Evolutionary conservation across 2,797 vertebrate genomes (phyloP).

Genomic region (Poecilia picta): DNA sequence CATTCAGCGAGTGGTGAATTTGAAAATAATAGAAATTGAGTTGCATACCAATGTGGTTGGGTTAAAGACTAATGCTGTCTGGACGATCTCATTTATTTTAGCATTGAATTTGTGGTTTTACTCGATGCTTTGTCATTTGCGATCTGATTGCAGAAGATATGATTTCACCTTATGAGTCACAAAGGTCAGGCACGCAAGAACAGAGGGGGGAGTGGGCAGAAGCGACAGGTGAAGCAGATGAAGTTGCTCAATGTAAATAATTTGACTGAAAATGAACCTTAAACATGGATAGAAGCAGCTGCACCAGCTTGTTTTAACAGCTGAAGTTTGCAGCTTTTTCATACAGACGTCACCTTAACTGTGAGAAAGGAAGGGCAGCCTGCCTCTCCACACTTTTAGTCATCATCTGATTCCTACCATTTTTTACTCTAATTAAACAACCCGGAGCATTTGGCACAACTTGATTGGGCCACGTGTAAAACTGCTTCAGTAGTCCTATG

Average conservation of each 20-base stretch:
- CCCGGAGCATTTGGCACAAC: conserved; percentile 27
- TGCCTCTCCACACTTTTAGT: neutral
- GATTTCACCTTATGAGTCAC: neutral
- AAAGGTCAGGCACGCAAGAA: neutral
- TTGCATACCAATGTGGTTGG: neutral
- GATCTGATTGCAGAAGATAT: neutral
- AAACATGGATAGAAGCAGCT: neutral
- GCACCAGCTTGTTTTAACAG: neutral
- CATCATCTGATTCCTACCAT: neutral
- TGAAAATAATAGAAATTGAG: neutral
- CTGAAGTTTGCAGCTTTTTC: neutral
- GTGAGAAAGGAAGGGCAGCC: neutral
- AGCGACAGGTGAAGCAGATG: neutral
- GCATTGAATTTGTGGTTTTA: neutral
- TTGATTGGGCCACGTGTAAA: conserved; percentile 26
- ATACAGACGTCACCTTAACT: neutral
- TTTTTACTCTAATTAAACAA: conserved; percentile 9
- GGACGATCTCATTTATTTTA: neutral
- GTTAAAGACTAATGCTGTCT: neutral
- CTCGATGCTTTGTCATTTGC: too few relatives aligned
- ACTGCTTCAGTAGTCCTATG: conserved; percentile 42
- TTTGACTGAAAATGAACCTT: neutral
- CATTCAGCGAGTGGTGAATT: neutral
- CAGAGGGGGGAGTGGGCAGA: neutral
- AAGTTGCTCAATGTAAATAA: neutral